Percentiles rank a stretch among this genome's conserved stretches.
Evolutionary conservation across 2,797 vertebrate genomes (phyloP).

Genomic region (Anguilla anguilla): DNA sequence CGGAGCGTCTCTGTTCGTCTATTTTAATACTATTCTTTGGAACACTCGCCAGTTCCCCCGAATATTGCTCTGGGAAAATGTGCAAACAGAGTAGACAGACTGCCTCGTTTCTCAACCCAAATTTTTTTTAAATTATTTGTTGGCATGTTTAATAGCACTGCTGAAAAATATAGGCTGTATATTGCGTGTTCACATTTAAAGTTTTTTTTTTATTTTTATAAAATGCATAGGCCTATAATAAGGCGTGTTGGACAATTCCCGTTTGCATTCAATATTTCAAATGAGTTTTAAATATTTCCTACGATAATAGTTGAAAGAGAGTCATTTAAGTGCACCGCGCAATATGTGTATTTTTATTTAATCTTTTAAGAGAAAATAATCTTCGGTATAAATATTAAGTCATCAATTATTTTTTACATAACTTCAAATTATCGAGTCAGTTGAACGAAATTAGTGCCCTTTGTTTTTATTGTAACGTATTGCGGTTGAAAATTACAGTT

Average conservation of each 20-base stretch:
- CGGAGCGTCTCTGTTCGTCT: too few species aligned
- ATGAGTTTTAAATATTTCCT: neutral
- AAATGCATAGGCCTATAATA: neutral
- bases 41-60: neutral
- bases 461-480: constrained; percentile 82
- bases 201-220: neutral
- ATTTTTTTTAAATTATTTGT: neutral
- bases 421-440: constrained; percentile 81
- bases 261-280: neutral
- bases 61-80: neutral
- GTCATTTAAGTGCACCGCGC: neutral
- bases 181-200: neutral
- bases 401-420: constrained; percentile 79
- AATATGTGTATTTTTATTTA: constrained; percentile 25
- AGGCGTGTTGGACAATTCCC: neutral
- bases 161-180: neutral
- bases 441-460: constrained; percentile 80
- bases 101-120: too few species aligned
- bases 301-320: neutral
- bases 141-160: neutral
- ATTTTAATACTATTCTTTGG: neutral
- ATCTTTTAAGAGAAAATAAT: constrained; percentile 62
- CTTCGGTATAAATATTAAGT: constrained; percentile 75
- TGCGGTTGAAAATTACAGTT: constrained; percentile 80
- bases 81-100: too few species aligned